A percentile compares a stretch with the other conserved stretches of the same genome.
Conservation (phyloP, 64 coral and sea anemone species). For the Actinia equina region DNA sequence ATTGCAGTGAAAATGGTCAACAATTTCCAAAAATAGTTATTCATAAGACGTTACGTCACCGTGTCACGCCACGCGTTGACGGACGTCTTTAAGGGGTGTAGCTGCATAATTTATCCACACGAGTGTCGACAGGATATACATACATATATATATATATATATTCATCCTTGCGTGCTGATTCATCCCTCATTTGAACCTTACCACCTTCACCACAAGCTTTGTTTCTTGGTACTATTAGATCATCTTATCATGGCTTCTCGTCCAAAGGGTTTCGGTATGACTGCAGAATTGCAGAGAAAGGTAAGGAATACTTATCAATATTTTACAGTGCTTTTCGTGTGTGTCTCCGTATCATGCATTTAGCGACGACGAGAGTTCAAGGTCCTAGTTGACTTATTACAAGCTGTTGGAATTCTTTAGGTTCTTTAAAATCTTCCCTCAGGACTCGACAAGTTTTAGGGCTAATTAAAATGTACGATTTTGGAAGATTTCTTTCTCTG, state of each 20-base stretch:
- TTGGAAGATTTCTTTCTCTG: background rate
- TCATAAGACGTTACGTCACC: background rate
- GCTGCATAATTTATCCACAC: background rate
- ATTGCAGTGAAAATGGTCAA: too few relatives aligned
- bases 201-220: background rate
- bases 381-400: background rate
- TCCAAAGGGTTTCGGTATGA: conserved; percentile 75
- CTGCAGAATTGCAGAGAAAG: conserved; percentile 66
- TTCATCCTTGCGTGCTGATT: background rate
- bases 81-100: background rate
- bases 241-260: conserved; percentile 53
- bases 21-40: background rate
- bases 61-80: background rate
- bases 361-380: background rate
- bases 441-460: background rate
- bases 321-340: background rate
- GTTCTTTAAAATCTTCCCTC: background rate
- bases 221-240: background rate
- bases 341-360: background rate
- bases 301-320: conserved; percentile 17
- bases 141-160: background rate
- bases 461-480: background rate
- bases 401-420: background rate
- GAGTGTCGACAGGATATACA: background rate
- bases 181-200: background rate